Evolutionary conservation across 1,140 invertebrate genomes (phyloP).

Genomic region (Neodiprion fabricii): DNA sequence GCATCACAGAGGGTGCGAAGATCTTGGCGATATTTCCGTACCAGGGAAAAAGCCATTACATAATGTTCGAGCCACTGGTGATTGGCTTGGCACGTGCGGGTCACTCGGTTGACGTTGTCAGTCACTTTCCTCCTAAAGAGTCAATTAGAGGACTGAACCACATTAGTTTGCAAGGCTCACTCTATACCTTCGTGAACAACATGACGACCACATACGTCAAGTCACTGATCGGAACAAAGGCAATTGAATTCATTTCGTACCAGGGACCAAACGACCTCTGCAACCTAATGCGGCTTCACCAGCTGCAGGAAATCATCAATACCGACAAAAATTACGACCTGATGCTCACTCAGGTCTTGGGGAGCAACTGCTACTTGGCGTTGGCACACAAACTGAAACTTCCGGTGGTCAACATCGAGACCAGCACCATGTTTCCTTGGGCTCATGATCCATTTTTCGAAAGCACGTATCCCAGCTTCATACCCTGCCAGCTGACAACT

Average conservation of each 20-base stretch:
- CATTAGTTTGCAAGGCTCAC: conserved; percentile 17
- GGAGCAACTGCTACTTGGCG: neutral
- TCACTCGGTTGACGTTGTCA: conserved; percentile 57
- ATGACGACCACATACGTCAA: neutral
- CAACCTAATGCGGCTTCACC: neutral
- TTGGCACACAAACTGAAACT: neutral
- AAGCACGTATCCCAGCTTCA: neutral
- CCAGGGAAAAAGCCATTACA: conserved; percentile 57
- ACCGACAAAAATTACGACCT: neutral
- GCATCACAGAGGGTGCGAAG: conserved; percentile 30
- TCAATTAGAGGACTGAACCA: conserved; percentile 46
- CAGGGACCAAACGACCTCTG: neutral
- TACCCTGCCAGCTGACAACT: neutral
- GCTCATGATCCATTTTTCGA: neutral
- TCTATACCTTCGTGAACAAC: neutral
- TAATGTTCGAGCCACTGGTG: conserved; percentile 55
- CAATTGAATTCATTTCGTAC: neutral
- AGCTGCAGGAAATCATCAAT: neutral
- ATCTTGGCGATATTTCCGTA: conserved; percentile 59
- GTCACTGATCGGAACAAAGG: neutral
- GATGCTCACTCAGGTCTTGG: neutral
- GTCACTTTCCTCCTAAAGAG: conserved; percentile 40
- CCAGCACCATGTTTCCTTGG: neutral
- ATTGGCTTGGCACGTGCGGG: conserved; percentile 56
- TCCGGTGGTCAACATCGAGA: neutral